Evolutionary conservation across 2,113 vertebrate species (phyloP), one percentile per base, ranked within the genome.

Genomic region (Pseudolaguvia tuberculata): DNA sequence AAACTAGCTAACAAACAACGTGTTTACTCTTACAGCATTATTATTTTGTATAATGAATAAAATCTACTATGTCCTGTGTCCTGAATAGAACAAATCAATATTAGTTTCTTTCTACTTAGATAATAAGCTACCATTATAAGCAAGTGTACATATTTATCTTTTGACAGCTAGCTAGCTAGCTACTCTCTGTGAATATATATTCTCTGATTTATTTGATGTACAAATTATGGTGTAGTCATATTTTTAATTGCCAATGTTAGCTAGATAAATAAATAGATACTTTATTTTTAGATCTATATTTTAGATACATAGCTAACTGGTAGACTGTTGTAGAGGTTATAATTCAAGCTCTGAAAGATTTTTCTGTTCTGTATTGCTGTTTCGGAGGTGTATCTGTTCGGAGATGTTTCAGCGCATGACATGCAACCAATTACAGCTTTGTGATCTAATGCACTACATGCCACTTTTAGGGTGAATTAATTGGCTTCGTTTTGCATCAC

Each of bases 401-500:
- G 48, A 59, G 31, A n/a, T n/a, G 39, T 65, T 72, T 59, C 55
- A 68, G 21, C 21, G 21, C 57, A 39, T 69, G 27, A 67, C 74
- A 76, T 70, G 71, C 61, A 53, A 47, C 56, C 77, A 81, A 75
- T 78, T 75, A 52, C 17, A 15, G 52, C 67, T 70, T 71, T 75
- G 76, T 31, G 47, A 59, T 70, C 57, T 71, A 45, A 72, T n/a
- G 50, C 56, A 61, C 58, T 47, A 56, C 66, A 47, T 35, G 71
- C 42, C 52, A 75, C 59, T 25, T 78, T 51, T 48, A 75, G 21
- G 7, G 42, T 50, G 27, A 71, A 29, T 48, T 78, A 81, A 81
- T 75, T 81, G 79, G 56, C 75, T 78, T 81, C 29, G 78, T 78
- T 71, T 75, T 76, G 71, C 76, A 67, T 58, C 71, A 63, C 59